phyloP scores from a whole-genome alignment of 2,797 vertebrate species.

The Microchirus variegatus region DNA sequence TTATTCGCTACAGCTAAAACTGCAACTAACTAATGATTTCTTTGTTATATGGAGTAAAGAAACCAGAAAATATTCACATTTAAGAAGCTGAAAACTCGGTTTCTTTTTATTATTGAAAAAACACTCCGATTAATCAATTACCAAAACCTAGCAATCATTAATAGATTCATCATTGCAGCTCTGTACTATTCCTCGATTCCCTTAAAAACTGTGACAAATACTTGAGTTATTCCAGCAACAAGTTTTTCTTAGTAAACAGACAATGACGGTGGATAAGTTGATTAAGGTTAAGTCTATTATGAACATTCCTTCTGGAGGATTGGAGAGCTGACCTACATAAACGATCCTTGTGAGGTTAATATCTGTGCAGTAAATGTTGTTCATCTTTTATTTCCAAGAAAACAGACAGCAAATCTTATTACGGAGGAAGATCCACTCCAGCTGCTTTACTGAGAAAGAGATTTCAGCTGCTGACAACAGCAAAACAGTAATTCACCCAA shows the following conservation, averaged over 20 bases:
- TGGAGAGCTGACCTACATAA: slow-evolving; percentile 19
- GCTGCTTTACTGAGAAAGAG: slow-evolving; percentile 58
- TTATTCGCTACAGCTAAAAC: too few species aligned
- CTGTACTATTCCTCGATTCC: too few species aligned
- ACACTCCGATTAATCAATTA: too few species aligned
- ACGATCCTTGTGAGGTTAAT: slow-evolving; percentile 29
- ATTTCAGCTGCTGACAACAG: slow-evolving; percentile 40
- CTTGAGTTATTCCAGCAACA: neutral
- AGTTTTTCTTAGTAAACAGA: slow-evolving; percentile 21
- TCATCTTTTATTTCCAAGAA: slow-evolving; percentile 51
- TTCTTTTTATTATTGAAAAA: too few species aligned
- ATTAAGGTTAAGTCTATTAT: slow-evolving; percentile 25
- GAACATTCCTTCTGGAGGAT: slow-evolving; percentile 11
- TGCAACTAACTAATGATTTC: too few species aligned
- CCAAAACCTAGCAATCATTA: too few species aligned
- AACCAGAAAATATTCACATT: too few species aligned
- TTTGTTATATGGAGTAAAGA: too few species aligned
- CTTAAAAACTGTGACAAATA: slow-evolving; percentile 7
- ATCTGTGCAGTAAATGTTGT: slow-evolving; percentile 30
- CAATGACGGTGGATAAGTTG: slow-evolving; percentile 1
- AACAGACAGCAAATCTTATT: slow-evolving; percentile 46
- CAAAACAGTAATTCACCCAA: neutral
- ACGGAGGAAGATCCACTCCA: slow-evolving; percentile 38
- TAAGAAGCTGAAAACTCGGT: too few species aligned
- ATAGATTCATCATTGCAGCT: too few species aligned